Conservation (phyloP, 2,797 vertebrate species). For the Melopsittacus undulatus region DNA sequence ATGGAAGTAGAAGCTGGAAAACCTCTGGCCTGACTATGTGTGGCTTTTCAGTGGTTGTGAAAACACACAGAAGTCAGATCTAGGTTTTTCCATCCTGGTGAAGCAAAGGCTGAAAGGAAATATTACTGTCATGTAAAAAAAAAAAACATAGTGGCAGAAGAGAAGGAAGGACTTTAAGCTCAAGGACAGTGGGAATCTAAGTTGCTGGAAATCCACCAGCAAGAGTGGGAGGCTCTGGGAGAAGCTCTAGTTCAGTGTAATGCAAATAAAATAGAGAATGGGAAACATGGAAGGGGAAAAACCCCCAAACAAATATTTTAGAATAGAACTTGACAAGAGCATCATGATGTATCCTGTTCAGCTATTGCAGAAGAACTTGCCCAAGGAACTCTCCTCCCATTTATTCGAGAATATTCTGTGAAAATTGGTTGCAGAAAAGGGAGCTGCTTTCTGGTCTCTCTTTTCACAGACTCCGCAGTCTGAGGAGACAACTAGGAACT, state of each 20-base stretch:
- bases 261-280: background rate
- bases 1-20: background rate
- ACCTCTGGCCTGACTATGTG: background rate
- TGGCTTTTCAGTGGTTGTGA: background rate
- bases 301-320: background rate
- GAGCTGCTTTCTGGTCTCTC: background rate
- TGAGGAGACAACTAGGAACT: background rate
- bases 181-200: background rate
- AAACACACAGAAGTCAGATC: background rate
- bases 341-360: background rate
- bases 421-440: background rate
- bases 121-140: background rate
- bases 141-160: background rate
- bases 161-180: background rate
- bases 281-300: fast-evolving
- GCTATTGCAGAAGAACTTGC: background rate
- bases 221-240: background rate
- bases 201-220: background rate
- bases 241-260: background rate
- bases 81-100: background rate
- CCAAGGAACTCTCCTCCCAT: background rate
- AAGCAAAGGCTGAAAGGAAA: background rate
- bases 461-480: background rate
- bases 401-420: background rate
- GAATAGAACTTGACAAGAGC: background rate